These are phyloP conservation scores for Prolemur simus DNA, from an alignment of 2,113 vertebrate genomes.

Conservation along the genomic window DNA sequence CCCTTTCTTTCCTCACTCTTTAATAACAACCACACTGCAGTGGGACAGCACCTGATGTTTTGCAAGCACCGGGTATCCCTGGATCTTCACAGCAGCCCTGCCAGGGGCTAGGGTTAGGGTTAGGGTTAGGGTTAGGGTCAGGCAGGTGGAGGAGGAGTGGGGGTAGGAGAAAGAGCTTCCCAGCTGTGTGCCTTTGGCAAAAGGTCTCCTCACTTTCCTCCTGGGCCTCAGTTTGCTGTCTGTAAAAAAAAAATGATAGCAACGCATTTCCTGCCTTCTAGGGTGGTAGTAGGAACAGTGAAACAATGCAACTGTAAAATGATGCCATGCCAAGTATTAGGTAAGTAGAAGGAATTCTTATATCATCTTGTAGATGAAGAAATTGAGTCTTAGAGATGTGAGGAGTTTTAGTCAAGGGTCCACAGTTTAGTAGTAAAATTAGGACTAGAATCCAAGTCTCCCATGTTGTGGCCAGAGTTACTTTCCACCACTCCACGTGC, in stretches of 20 bases:
- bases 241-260: background rate
- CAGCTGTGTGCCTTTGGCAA: background rate
- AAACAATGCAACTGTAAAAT: background rate
- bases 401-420: background rate
- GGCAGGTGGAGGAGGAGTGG: too few relatives aligned
- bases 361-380: background rate
- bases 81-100: background rate
- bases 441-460: background rate
- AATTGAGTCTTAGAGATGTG: background rate
- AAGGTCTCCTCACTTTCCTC: background rate
- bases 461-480: background rate
- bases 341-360: too few relatives aligned
- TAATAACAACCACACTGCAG: background rate
- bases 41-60: background rate
- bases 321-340: background rate
- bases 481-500: rapidly evolving
- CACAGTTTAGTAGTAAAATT: background rate
- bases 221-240: background rate
- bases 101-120: too few relatives aligned
- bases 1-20: constrained; percentile 49
- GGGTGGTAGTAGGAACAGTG: background rate
- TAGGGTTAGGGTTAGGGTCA: too few relatives aligned
- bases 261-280: background rate
- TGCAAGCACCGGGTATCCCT: background rate
- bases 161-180: background rate